Conservation (phyloP, 2,888 invertebrate genomes). For the Harpalus rufipes region DNA sequence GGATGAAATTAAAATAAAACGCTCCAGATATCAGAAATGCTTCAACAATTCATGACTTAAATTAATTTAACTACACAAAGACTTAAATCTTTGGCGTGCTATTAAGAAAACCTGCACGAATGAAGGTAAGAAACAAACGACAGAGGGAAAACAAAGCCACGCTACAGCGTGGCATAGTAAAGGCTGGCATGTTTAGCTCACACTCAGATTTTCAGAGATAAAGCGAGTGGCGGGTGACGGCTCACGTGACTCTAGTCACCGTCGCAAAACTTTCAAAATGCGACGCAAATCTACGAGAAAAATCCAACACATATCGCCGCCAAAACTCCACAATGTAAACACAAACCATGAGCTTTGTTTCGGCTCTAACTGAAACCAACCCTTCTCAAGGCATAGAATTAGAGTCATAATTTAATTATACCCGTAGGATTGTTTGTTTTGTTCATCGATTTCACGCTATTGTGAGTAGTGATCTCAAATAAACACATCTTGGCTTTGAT, state of each 20-base stretch:
- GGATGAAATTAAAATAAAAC: too few species aligned
- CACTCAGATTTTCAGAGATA: constrained; percentile 47
- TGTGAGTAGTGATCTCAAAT: not conserved
- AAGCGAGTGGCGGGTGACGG: constrained; percentile 19
- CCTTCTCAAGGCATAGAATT: not conserved
- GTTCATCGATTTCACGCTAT: not conserved
- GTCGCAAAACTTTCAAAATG: constrained; percentile 28
- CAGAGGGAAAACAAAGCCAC: constrained; percentile 4
- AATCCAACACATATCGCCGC: not conserved
- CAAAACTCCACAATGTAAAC: constrained; percentile 16
- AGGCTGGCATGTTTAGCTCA: constrained; percentile 31
- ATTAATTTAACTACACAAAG: too few species aligned
- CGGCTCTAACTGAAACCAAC: not conserved
- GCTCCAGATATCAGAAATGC: too few species aligned
- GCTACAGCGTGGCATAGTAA: not conserved
- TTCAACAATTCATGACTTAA: too few species aligned
- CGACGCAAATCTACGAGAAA: constrained; percentile 44
- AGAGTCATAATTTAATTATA: not conserved
- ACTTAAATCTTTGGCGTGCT: not conserved
- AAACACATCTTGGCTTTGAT: not conserved
- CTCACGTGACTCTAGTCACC: constrained; percentile 40
- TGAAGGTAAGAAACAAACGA: constrained; percentile 47
- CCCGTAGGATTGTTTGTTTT: not conserved
- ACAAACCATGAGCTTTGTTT: not conserved
- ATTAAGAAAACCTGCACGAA: constrained; percentile 55